Evolutionary conservation across 2,113 vertebrate species (phyloP), one percentile per base, ranked within the genome.

Genomic region (Xenotilapia longispinis): DNA sequence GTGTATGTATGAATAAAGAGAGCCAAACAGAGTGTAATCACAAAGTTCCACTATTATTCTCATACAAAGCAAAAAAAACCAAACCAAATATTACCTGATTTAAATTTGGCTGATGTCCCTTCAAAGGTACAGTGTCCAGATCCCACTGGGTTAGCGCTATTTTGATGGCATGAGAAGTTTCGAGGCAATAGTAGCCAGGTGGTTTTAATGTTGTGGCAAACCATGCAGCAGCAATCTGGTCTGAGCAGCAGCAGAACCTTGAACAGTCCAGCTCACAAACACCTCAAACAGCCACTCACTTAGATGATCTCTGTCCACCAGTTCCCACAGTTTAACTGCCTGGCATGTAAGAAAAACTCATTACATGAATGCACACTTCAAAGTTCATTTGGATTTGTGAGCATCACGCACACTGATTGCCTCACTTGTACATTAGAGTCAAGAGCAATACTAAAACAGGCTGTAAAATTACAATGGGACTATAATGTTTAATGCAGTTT

Each of bases 381-480:
- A 95, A 94, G 92, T 90, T 94, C 42, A 94, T 94, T 95, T 92
- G 84, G 87, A 93, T 94, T 90, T 70, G 90, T 87, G 84, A 83
- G 90, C 87, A 84, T 90, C 84, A 88, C 45, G 40, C 45, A 4
- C 84, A 65, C 90, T 84, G 89, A 94, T 94, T 94, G 94, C 91
- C 85, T 96, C 94, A 94, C 94, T 94, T 84, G 70, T 90, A 93
- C 91, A 93, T 95, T 93, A 93, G 89, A 93, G 95, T 94, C 91
- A 93, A 82, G 91, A 94, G 93, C 87, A 92, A 95, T 87, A 92
- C 94, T 94, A 91, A 94, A 96, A 94, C 94, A 95, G 93, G 91
- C 94, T 87, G 88, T 96, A 96, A 96, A 95, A 93, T 91, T 83
- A 88, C 88, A 94, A 91, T 89, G 88, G 88, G 85, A 90, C 91